Evolutionary conservation across 2,888 invertebrate species (phyloP).

Genomic region (Glaucopsyche alexis): DNA sequence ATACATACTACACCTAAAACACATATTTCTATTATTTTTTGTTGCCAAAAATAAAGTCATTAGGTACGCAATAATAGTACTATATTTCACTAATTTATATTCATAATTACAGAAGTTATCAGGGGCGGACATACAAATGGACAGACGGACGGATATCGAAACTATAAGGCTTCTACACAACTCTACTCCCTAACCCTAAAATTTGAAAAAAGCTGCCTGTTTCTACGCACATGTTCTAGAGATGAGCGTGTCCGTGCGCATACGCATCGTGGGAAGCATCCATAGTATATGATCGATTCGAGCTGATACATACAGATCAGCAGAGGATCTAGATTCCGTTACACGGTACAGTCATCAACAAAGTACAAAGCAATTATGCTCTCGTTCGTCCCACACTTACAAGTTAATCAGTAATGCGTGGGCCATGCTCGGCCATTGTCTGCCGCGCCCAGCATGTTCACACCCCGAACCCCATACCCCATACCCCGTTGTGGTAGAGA

Average conservation of each 20-base stretch:
- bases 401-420: conserved; percentile 67
- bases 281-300: background rate
- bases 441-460: conserved; percentile 46
- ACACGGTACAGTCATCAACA: conserved; percentile 29
- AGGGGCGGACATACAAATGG: too few species aligned
- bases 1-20: too few species aligned
- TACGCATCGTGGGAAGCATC: background rate
- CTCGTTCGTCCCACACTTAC: conserved; percentile 59
- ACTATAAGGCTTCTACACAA: too few species aligned
- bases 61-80: too few species aligned
- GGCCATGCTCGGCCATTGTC: conserved; percentile 52
- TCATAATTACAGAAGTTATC: too few species aligned
- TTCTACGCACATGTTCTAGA: background rate
- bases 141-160: too few species aligned
- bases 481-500: conserved; percentile 18
- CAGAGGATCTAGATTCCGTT: conserved; percentile 46
- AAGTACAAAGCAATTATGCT: conserved; percentile 58
- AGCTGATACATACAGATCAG: background rate
- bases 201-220: too few species aligned
- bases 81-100: too few species aligned
- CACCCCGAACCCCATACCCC: conserved; percentile 37
- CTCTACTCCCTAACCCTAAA: too few species aligned
- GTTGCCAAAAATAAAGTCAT: too few species aligned
- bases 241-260: background rate
- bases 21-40: too few species aligned